Evolutionary conservation across 2,797 vertebrate species (phyloP).

Genomic region (Pelobates cultripes): DNA sequence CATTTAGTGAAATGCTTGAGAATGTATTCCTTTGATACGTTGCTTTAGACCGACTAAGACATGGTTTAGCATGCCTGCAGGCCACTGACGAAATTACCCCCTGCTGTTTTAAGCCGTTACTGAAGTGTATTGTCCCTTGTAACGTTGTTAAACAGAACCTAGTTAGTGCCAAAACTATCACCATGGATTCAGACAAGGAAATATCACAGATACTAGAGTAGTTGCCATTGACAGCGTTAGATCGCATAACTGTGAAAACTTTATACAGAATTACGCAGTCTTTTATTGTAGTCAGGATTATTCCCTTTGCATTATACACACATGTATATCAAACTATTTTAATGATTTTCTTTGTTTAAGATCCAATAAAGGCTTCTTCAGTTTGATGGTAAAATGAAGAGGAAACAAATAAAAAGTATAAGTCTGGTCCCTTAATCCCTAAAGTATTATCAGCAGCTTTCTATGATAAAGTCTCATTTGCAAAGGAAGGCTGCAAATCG

Average conservation of each 20-base stretch:
- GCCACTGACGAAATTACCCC: slow-evolving; percentile 12
- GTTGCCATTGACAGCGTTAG: not conserved
- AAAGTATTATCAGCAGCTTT: no score
- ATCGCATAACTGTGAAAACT: not conserved
- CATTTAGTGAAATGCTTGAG: not conserved
- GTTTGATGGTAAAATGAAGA: no score
- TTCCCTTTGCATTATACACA: not conserved
- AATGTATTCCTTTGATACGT: not conserved
- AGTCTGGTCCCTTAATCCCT: no score
- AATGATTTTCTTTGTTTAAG: slow-evolving; percentile 20
- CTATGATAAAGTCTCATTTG: no score
- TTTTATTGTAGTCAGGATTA: not conserved
- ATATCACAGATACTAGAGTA: slow-evolving; percentile 4
- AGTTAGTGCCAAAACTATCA: slow-evolving; percentile 21
- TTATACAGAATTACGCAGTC: not conserved
- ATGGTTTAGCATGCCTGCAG: slow-evolving; percentile 15
- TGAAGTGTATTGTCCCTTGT: slow-evolving; percentile 12
- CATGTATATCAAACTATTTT: not conserved
- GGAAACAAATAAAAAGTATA: no score
- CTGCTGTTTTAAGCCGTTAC: slow-evolving; percentile 18
- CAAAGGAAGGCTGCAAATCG: no score
- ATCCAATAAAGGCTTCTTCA: not conserved
- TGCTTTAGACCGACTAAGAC: not conserved
- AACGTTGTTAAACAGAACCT: slow-evolving; percentile 27
- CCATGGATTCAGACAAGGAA: slow-evolving; percentile 5